A percentile compares a stretch with the other conserved stretches of the same genome.
These are phyloP conservation scores for Papilio glaucus DNA, from an alignment of 1,140 invertebrate species.

Conservation along the genomic window DNA sequence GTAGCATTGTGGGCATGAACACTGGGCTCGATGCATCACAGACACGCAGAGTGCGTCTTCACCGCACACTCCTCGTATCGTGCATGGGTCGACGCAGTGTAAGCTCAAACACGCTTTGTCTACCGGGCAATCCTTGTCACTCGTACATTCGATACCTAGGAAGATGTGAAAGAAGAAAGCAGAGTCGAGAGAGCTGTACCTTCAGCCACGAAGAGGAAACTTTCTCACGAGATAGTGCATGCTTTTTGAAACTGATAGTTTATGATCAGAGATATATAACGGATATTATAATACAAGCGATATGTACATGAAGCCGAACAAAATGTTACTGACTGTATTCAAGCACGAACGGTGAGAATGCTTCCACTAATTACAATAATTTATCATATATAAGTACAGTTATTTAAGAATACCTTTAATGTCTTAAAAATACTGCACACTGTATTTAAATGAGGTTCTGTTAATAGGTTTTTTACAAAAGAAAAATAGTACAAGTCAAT, in stretches of 20 bases:
- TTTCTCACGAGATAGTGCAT: slow-evolving; percentile 90
- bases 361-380: slow-evolving; percentile 74
- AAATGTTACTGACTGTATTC: slow-evolving; percentile 80
- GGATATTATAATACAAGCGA: slow-evolving; percentile 82
- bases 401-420: slow-evolving; percentile 45
- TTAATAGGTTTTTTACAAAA: slow-evolving; percentile 15
- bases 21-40: slow-evolving; percentile 91
- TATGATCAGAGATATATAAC: slow-evolving; percentile 82
- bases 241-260: slow-evolving; percentile 85
- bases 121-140: slow-evolving; percentile 94
- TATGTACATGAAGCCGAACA: slow-evolving; percentile 83
- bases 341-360: slow-evolving; percentile 84
- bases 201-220: slow-evolving; percentile 87
- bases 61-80: slow-evolving; percentile 93
- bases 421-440: neutral
- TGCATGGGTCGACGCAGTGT: slow-evolving; percentile 94
- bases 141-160: slow-evolving; percentile 94
- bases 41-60: slow-evolving; percentile 94
- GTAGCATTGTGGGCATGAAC: slow-evolving; percentile 94
- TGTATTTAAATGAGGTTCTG: neutral
- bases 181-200: slow-evolving; percentile 88
- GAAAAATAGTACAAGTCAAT: neutral
- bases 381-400: slow-evolving; percentile 56
- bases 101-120: slow-evolving; percentile 95
- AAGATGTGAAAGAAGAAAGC: slow-evolving; percentile 88